Evolutionary conservation across 2,888 invertebrate genomes (phyloP), one percentile per base, ranked within the genome.

Genomic region (Nemotelus nigrinus): DNA sequence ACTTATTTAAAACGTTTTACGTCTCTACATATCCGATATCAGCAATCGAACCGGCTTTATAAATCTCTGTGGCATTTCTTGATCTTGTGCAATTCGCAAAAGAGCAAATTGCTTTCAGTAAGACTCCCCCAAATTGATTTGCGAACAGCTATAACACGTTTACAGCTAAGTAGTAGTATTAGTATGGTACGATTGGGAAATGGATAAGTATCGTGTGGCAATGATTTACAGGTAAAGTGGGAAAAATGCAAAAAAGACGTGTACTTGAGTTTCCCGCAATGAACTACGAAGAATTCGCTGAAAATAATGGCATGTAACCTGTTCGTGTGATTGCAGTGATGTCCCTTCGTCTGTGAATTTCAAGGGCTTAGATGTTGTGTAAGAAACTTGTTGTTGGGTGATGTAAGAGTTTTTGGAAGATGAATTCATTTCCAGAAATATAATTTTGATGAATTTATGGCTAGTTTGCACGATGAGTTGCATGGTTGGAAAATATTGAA

Each of bases 51-150:
- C 25, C 25, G 25, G 25, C 72, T 58, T 45, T 39, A 47, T 60
- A 6, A 70, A 45, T 71, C 8, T 25, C 45, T 6, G 57, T 3
- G 8, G 10, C 39, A 60, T 63, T 74, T 72, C 45, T 44, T 25
- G 64, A 68, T 39, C 5, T 77, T 77, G 8, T 57, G 77, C 68
- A 77, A 77, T 65, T 68, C 41, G 45, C 57, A 68, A 47, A 68
- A 68, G 53, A 77, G 58, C 58, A 77, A 77, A 77, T 47, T 41
- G 2, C 10, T 68, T 57, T 77, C n/a, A 68, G 57, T 68, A 55
- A 43, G 48, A 55, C 50, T 76, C 39, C 8, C 47, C 8, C 25
- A 3, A 7, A 53, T 25, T 25, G 25, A 25, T 25, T 25, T 25
- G 25, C 25, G 25, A 25, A 25, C 25, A 25, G 25, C 25, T 25